phyloP scores from a whole-genome alignment of 2,888 invertebrate genomes.

The Sarcophaga caerulescens region DNA sequence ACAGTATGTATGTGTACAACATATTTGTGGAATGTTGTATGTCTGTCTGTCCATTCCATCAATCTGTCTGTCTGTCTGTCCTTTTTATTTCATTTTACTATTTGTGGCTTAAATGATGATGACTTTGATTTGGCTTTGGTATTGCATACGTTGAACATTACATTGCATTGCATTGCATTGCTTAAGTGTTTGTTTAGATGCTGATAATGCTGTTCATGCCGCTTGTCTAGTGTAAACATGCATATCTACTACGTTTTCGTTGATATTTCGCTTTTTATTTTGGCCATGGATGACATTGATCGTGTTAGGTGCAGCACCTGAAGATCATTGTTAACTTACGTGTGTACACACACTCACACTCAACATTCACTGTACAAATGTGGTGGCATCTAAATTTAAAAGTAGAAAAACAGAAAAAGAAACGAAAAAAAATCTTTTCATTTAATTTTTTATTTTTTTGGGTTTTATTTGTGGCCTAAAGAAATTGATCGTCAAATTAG shows the following conservation, averaged over 20 bases:
- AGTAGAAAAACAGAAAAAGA: too few relatives aligned
- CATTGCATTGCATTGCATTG: not conserved
- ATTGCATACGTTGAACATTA: slow-evolving; percentile 12
- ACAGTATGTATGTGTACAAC: slow-evolving; percentile 20
- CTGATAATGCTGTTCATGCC: slow-evolving; percentile 33
- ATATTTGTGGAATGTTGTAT: slow-evolving; percentile 54
- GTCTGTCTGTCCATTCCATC: slow-evolving; percentile 12
- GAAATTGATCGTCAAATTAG: slow-evolving; percentile 64
- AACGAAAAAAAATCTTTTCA: not conserved
- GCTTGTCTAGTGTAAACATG: slow-evolving; percentile 39
- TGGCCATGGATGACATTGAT: slow-evolving; percentile 61
- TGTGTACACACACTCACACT: slow-evolving; percentile 5
- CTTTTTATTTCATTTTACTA: not conserved
- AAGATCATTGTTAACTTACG: slow-evolving; percentile 62
- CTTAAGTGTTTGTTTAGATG: not conserved
- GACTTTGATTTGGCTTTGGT: slow-evolving; percentile 40
- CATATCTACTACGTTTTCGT: slow-evolving; percentile 42
- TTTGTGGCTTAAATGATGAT: slow-evolving; percentile 52
- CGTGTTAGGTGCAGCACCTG: slow-evolving; percentile 68
- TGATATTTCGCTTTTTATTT: slow-evolving; percentile 33
- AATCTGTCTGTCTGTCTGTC: slow-evolving; percentile 15
- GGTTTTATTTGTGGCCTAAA: slow-evolving; percentile 54
- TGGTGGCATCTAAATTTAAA: slow-evolving; percentile 35
- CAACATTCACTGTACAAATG: not conserved
- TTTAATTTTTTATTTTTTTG: slow-evolving; percentile 8